These are phyloP conservation scores for Uropetala carovei DNA, from an alignment of 2,888 invertebrate genomes.

Conservation along the genomic window DNA sequence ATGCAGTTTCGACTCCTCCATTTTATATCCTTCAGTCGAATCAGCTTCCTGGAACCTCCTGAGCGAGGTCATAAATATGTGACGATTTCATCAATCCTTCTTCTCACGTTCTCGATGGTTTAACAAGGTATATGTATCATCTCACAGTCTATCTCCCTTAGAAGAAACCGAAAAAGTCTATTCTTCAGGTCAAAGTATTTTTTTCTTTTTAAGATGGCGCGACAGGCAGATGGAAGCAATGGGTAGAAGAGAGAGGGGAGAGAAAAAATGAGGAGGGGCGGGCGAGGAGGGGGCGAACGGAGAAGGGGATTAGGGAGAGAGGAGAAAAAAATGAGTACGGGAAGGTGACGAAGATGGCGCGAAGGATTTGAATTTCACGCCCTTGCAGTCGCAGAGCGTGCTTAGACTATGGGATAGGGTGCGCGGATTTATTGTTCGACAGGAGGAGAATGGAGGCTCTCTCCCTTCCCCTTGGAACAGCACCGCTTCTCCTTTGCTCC, in stretches of 20 bases:
- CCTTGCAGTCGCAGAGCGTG: conserved; percentile 24
- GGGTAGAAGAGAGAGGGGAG: background rate
- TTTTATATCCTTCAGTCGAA: no score
- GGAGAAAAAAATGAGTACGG: background rate
- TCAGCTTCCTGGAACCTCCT: no score
- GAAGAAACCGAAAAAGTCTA: background rate
- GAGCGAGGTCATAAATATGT: no score
- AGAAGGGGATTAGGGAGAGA: background rate
- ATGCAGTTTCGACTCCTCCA: no score
- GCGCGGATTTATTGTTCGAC: conserved; percentile 57
- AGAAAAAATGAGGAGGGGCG: background rate
- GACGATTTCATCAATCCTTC: no score
- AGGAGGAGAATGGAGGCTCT: background rate
- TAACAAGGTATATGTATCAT: no score
- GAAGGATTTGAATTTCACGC: conserved; percentile 56
- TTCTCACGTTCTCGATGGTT: no score
- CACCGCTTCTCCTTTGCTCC: no score
- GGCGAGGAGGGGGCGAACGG: background rate
- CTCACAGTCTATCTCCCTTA: no score
- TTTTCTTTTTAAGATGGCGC: background rate
- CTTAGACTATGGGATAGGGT: conserved; percentile 32
- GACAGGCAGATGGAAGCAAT: background rate
- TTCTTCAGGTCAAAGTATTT: background rate
- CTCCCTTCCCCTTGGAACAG: no score
- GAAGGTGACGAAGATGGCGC: background rate